Conservation (phyloP, 1,140 invertebrate genomes). For the Nasonia longicornis region DNA sequence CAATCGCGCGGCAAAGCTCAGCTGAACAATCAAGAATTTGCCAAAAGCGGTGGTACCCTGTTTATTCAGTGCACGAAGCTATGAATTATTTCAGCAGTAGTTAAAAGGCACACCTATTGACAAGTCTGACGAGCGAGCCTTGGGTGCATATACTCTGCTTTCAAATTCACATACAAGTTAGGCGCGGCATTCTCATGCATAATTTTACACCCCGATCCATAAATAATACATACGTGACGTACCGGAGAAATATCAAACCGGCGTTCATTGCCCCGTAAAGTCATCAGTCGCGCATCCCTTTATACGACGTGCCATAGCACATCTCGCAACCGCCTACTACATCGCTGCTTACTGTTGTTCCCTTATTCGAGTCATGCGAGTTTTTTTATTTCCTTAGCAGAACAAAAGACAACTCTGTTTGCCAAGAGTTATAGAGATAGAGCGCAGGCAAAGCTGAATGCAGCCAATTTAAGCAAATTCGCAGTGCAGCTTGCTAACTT, state of each 20-base stretch:
- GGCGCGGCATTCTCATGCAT: neutral
- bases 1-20: too few relatives aligned
- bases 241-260: neutral
- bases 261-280: conserved; percentile 7
- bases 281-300: neutral
- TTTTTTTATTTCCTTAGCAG: too few relatives aligned
- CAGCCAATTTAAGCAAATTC: too few relatives aligned
- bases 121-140: neutral
- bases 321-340: neutral
- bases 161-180: neutral
- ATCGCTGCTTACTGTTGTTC: too few relatives aligned
- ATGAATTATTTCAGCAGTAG: neutral
- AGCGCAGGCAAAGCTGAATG: too few relatives aligned
- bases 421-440: too few relatives aligned
- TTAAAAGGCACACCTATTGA: neutral
- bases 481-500: too few relatives aligned
- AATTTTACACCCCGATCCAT: conserved; percentile 9
- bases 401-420: too few relatives aligned
- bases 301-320: neutral
- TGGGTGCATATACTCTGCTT: neutral
- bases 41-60: too few relatives aligned
- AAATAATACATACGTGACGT: neutral
- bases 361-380: too few relatives aligned
- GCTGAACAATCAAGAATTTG: too few relatives aligned
- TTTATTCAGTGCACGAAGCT: too few relatives aligned